These are phyloP conservation scores for Lordiphosa andalusiaca DNA, from an alignment of 2,888 invertebrate species.

Conservation along the genomic window DNA sequence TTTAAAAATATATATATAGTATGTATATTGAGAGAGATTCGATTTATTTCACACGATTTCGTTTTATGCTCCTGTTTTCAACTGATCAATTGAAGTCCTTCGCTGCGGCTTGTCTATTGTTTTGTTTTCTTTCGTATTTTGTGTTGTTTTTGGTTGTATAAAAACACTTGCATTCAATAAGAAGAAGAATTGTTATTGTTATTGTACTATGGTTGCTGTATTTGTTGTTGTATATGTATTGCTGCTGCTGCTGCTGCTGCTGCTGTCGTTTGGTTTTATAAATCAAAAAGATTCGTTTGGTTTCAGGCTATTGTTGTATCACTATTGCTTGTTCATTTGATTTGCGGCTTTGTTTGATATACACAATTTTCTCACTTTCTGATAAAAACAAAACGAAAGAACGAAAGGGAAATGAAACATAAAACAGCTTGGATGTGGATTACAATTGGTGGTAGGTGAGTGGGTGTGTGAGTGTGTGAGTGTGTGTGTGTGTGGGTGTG, in stretches of 20 bases:
- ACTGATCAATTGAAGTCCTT: conserved; percentile 3
- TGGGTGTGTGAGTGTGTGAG: too few relatives aligned
- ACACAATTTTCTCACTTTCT: conserved; percentile 59
- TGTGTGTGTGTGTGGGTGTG: too few relatives aligned
- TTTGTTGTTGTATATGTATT: conserved; percentile 59
- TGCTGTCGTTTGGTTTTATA: conserved; percentile 16
- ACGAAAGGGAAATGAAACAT: too few relatives aligned
- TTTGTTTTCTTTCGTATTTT: conserved; percentile 19
- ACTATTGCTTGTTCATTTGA: conserved; percentile 66
- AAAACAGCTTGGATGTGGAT: too few relatives aligned
- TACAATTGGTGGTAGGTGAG: too few relatives aligned
- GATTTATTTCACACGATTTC: not conserved
- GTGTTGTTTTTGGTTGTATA: conserved; percentile 57
- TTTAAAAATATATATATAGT: conserved; percentile 63
- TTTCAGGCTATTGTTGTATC: conserved; percentile 70
- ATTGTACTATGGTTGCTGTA: conserved; percentile 73
- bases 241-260: conserved; percentile 40
- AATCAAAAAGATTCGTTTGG: conserved; percentile 9
- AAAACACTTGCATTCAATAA: conserved; percentile 61
- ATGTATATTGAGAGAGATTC: conserved; percentile 33
- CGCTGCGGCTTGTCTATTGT: conserved; percentile 13
- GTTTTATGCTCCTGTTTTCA: conserved; percentile 6
- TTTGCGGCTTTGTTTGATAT: conserved; percentile 59
- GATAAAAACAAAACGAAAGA: conserved; percentile 58
- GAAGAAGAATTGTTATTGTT: conserved; percentile 64